Conservation (phyloP, 2,797 vertebrate genomes). For the Alosa sapidissima region DNA sequence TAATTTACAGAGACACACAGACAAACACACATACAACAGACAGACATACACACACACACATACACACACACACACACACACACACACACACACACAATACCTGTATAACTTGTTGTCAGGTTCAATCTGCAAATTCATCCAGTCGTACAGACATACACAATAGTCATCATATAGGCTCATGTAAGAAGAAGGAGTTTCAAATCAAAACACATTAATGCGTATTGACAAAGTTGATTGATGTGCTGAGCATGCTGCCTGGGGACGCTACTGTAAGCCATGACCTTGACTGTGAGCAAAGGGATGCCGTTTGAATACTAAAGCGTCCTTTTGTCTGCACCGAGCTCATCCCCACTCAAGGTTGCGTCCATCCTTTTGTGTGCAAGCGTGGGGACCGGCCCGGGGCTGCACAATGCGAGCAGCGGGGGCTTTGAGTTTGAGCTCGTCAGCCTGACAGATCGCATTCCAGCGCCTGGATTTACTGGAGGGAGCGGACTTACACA, state of each 20-base stretch:
- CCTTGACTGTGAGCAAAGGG: constrained; percentile 15
- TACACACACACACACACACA: neutral
- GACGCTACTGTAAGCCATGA: constrained; percentile 22
- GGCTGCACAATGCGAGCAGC: constrained; percentile 9
- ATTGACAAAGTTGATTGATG: neutral
- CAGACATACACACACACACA: constrained; percentile 15
- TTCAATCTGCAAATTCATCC: neutral
- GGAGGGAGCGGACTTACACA: constrained; percentile 39
- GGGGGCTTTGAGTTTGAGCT: constrained; percentile 1
- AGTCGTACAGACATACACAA: neutral
- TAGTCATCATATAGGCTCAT: neutral
- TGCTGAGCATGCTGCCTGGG: neutral
- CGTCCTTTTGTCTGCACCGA: constrained; percentile 33
- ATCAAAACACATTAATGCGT: neutral
- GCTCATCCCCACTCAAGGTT: constrained; percentile 45
- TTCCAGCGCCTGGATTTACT: constrained; percentile 58
- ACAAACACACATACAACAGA: neutral
- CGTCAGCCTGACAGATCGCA: constrained; percentile 47
- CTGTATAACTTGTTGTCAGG: neutral
- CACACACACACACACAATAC: neutral
- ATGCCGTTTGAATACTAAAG: constrained; percentile 48
- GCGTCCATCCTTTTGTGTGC: constrained; percentile 39
- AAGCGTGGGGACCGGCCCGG: neutral
- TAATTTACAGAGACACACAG: neutral
- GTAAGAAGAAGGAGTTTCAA: neutral